These are phyloP conservation scores for Leptobrachium ailaonicum DNA, from an alignment of 2,113 vertebrate genomes.

Conservation along the genomic window DNA sequence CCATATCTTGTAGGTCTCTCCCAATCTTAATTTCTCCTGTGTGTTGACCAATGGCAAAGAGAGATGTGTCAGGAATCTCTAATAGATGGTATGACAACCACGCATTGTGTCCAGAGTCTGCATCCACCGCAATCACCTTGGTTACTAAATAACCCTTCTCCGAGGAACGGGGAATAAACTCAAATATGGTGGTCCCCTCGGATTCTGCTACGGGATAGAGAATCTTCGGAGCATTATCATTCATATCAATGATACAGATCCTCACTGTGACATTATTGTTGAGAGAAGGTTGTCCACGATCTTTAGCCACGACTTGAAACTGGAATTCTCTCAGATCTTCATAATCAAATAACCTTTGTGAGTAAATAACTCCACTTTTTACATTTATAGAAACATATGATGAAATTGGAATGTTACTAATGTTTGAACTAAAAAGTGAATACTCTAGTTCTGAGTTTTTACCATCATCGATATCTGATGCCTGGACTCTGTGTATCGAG, in stretches of 20 bases:
- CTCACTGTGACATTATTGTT: constrained; percentile 60
- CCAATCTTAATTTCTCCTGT: constrained; percentile 22
- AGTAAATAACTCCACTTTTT: constrained; percentile 63
- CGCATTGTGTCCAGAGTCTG: constrained; percentile 57
- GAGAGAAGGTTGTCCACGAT: constrained; percentile 62
- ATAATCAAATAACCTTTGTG: constrained; percentile 70
- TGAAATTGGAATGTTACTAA: constrained; percentile 74
- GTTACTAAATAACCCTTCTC: constrained; percentile 27
- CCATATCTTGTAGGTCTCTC: constrained; percentile 15
- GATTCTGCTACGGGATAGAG: constrained; percentile 58
- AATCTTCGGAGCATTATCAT: constrained; percentile 66
- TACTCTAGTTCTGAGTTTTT: constrained; percentile 77
- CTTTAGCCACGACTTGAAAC: constrained; percentile 59
- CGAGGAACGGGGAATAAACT: constrained; percentile 23
- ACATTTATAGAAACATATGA: constrained; percentile 66
- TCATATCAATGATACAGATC: constrained; percentile 62
- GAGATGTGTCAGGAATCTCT: constrained; percentile 27
- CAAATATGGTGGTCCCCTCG: neutral
- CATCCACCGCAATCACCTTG: constrained; percentile 60
- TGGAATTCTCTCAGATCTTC: constrained; percentile 54
- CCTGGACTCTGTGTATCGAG: constrained; percentile 68
- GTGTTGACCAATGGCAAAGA: constrained; percentile 23
- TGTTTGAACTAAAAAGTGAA: constrained; percentile 69
- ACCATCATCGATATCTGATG: constrained; percentile 79
- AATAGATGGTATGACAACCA: constrained; percentile 12